Evolutionary conservation across 2,797 vertebrate species (phyloP), one percentile per base, ranked within the genome.

Genomic region (Spondyliosoma cantharus): DNA sequence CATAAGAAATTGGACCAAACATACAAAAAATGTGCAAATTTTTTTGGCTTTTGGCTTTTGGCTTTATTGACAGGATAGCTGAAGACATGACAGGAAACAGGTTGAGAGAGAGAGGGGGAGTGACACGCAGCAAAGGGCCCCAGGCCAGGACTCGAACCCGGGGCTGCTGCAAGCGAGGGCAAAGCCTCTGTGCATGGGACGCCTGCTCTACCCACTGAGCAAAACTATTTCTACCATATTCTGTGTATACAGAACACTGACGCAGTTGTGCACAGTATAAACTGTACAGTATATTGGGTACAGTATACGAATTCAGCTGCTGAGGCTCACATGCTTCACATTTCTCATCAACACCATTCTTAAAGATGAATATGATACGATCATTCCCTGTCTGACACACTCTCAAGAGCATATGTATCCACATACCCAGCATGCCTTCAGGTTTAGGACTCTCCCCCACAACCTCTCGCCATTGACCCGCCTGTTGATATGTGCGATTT

Each of bases 341-440:
- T 86, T 81, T 43, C 62, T 73, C 32, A 71, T 53, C 54, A 63
- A 52, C 57, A 32, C 54, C 45, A 3, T 25, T 58, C 54, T 60
- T 5, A 1, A 56, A 27, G 27, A 59, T 7, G 24, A 74, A 76
- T 69, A 32, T 19, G 69, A 76, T 83, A 16, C 16, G 15, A 58
- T 77, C 37, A 6, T 66, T 52, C 0, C 49, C 24, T 29, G 25
- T 61, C 5, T 63, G 73, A 58, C 5, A 42, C 45, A 20, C 24
- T 24, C 14, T 54, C 14, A 49, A 43, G 14, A 54, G 24, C 4
- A 5, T 25, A 50, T 50, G 42, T 32, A 64, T 71, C 45, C 64
- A 59, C 88, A 89, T 91, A 83, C 78, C 72, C 88, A 49, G 76
- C 77, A 81, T 85, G 86, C 86, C 80, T 89, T 85, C 1, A 49